Percentiles rank a stretch among this genome's conserved stretches.
phyloP scores from a whole-genome alignment of 2,888 invertebrate species.

The Rhagonycha lutea region DNA sequence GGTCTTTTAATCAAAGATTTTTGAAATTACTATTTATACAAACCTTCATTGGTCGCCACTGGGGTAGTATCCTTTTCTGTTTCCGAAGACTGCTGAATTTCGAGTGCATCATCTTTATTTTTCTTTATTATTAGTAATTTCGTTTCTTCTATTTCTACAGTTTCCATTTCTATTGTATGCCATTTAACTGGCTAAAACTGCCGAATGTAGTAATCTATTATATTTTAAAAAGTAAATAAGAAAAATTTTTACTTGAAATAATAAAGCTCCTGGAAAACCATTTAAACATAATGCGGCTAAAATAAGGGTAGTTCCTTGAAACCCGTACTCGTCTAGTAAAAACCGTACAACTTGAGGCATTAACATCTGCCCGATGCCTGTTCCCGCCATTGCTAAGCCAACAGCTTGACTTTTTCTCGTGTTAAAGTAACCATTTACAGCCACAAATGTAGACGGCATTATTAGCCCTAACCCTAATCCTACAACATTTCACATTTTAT shows the following conservation, averaged over 20 bases:
- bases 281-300: conserved; percentile 66
- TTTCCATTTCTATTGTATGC: conserved; percentile 54
- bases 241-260: conserved; percentile 58
- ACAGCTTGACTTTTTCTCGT: conserved; percentile 72
- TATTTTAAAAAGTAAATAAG: neutral
- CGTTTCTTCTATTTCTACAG: conserved; percentile 1
- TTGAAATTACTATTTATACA: neutral
- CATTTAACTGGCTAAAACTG: conserved; percentile 63
- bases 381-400: conserved; percentile 75
- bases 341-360: conserved; percentile 73
- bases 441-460: conserved; percentile 72
- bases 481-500: conserved; percentile 43
- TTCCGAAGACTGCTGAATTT: neutral
- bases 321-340: conserved; percentile 68
- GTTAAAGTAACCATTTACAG: conserved; percentile 73
- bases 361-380: conserved; percentile 74
- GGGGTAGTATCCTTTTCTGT: neutral
- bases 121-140: conserved; percentile 9
- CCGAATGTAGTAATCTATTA: conserved; percentile 10
- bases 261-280: conserved; percentile 57
- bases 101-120: neutral
- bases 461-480: conserved; percentile 73
- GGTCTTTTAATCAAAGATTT: neutral
- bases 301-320: conserved; percentile 65
- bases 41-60: neutral